phyloP scores from a whole-genome alignment of 1,140 invertebrate genomes.

The Lasioglossum albipes region DNA sequence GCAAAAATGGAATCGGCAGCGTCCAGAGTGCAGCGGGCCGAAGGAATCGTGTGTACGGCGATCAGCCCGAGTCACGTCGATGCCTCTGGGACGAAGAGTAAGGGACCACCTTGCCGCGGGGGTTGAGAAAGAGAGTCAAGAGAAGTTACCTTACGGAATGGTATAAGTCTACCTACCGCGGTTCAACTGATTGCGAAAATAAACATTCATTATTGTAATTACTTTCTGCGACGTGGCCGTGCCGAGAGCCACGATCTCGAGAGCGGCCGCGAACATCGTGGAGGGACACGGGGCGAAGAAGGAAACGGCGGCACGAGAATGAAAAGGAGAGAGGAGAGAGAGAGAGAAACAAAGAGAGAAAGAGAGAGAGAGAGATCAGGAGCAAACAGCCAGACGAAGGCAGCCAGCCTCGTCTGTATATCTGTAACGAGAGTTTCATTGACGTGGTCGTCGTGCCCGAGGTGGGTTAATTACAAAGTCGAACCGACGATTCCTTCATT shows the following conservation, averaged over 20 bases:
- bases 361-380: not conserved
- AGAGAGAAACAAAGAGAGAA: not conserved
- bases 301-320: slow-evolving; percentile 17
- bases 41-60: slow-evolving; percentile 35
- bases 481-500: slow-evolving; percentile 69
- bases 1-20: slow-evolving; percentile 36
- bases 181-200: slow-evolving; percentile 72
- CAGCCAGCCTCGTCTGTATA: slow-evolving; percentile 36
- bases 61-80: slow-evolving; percentile 55
- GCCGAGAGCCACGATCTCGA: slow-evolving; percentile 54
- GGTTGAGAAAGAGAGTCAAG: slow-evolving; percentile 60
- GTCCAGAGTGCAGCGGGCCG: slow-evolving; percentile 3
- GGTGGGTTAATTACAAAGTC: slow-evolving; percentile 68
- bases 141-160: slow-evolving; percentile 62
- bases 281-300: slow-evolving; percentile 2
- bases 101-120: slow-evolving; percentile 71
- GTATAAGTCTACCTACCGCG: slow-evolving; percentile 72
- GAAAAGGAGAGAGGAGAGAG: not conserved
- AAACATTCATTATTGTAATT: slow-evolving; percentile 77
- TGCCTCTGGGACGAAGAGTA: slow-evolving; percentile 43
- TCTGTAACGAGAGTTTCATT: slow-evolving; percentile 68
- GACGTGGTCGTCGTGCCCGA: slow-evolving; percentile 51
- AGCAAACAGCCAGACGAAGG: not conserved
- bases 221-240: slow-evolving; percentile 70
- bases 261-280: slow-evolving; percentile 17